These are phyloP conservation scores for Pseudomugil gertrudae DNA, from an alignment of 2,797 vertebrate species.

Conservation along the genomic window DNA sequence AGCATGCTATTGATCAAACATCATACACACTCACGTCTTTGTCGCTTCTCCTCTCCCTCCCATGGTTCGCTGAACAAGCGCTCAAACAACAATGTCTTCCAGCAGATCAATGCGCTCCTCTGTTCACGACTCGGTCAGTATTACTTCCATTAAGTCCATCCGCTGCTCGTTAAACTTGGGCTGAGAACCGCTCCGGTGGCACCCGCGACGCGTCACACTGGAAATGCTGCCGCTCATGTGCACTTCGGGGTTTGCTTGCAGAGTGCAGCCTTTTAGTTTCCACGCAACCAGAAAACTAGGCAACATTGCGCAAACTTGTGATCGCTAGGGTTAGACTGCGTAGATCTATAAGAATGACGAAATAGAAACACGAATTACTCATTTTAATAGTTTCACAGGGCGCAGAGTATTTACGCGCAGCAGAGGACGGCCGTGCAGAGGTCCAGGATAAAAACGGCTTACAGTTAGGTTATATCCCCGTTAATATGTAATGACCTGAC, in stretches of 20 bases:
- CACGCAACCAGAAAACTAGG: slow-evolving; percentile 77
- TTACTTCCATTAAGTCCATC: slow-evolving; percentile 41
- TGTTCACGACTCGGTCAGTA: not conserved
- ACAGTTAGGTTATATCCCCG: not conserved
- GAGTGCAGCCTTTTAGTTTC: slow-evolving; percentile 72
- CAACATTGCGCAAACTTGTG: slow-evolving; percentile 35
- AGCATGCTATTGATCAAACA: not conserved
- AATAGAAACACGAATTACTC: not conserved
- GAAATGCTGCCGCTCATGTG: slow-evolving; percentile 41
- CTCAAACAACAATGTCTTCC: slow-evolving; percentile 4
- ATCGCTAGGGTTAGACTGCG: slow-evolving; percentile 27
- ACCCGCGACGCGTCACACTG: slow-evolving; percentile 41
- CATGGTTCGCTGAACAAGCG: slow-evolving; percentile 44
- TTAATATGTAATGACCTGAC: slow-evolving; percentile 1
- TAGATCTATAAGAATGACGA: slow-evolving; percentile 6
- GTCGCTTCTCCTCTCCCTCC: slow-evolving; percentile 47
- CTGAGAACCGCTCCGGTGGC: slow-evolving; percentile 30
- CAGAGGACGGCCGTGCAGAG: not conserved
- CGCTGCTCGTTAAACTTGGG: slow-evolving; percentile 49
- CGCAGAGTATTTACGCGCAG: slow-evolving; percentile 56
- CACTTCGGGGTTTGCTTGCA: slow-evolving; percentile 35
- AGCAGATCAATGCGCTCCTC: slow-evolving; percentile 13
- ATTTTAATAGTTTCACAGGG: slow-evolving; percentile 6
- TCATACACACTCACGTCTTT: slow-evolving; percentile 66
- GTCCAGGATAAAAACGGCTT: not conserved